Evolutionary conservation across 2,888 invertebrate species (phyloP).

Genomic region (Synanthedon vespiformis): DNA sequence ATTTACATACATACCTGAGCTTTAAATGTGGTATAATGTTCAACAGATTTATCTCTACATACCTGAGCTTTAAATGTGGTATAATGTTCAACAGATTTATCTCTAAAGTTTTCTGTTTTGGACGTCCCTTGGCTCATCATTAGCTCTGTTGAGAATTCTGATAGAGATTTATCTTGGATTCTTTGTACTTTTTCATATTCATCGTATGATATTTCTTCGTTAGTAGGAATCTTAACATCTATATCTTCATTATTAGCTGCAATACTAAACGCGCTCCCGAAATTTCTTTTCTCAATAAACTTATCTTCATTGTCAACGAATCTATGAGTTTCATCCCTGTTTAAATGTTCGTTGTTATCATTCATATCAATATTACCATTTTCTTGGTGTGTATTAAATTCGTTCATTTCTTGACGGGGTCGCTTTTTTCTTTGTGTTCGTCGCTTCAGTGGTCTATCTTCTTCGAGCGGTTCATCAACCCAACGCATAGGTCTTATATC

Average conservation of each 20-base stretch:
- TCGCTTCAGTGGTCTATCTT: slow-evolving; percentile 37
- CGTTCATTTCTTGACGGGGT: slow-evolving; percentile 13
- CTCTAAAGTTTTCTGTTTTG: slow-evolving; percentile 4
- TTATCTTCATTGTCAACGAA: neutral
- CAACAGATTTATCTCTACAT: slow-evolving; percentile 10
- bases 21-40: slow-evolving; percentile 11
- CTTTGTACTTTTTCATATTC: neutral
- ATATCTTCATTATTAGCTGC: neutral
- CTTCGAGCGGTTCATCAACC: slow-evolving; percentile 41
- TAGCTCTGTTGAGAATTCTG: slow-evolving; percentile 42
- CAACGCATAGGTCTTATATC: slow-evolving; percentile 38
- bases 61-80: slow-evolving; percentile 22
- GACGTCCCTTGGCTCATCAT: slow-evolving; percentile 4
- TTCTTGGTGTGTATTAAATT: neutral
- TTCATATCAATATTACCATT: neutral
- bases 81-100: slow-evolving; percentile 4
- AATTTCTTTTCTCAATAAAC: neutral
- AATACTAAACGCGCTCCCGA: neutral
- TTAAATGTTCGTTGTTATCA: neutral
- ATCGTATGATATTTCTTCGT: neutral
- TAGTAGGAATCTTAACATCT: neutral
- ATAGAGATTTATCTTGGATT: slow-evolving; percentile 34
- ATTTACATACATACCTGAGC: slow-evolving; percentile 17
- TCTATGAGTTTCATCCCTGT: neutral
- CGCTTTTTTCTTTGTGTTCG: slow-evolving; percentile 42